Evolutionary conservation across 2,888 invertebrate species (phyloP).

Genomic region (Poecilobothrus nobilitatus): DNA sequence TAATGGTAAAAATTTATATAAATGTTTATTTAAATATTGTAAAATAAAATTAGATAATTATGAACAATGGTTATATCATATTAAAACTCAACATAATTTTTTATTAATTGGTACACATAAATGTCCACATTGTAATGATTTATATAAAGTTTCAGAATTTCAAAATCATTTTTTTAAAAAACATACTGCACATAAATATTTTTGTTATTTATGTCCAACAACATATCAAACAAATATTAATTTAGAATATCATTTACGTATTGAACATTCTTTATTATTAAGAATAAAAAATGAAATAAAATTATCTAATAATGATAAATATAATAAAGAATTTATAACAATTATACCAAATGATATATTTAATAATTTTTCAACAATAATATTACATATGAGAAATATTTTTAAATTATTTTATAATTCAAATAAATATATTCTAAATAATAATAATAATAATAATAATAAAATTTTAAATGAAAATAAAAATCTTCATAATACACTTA

Average conservation of each 20-base stretch:
- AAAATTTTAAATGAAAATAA: neutral
- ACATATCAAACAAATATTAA: neutral
- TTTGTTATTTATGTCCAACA: conserved; percentile 2
- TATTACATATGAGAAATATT: neutral
- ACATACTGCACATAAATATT: neutral
- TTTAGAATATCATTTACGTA: neutral
- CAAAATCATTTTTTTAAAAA: neutral
- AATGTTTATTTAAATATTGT: neutral
- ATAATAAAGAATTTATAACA: neutral
- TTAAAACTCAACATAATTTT: neutral
- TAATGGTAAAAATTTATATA: neutral
- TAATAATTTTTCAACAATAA: neutral
- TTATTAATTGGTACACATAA: neutral
- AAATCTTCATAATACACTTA: neutral
- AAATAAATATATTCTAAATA: neutral
- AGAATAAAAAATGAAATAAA: neutral
- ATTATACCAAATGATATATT: neutral
- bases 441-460: neutral
- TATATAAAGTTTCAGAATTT: neutral
- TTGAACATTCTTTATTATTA: neutral
- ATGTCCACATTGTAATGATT: neutral
- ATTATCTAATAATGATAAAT: neutral
- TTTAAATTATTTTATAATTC: neutral
- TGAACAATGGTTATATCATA: neutral
- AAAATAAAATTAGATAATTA: neutral